Evolutionary conservation across 2,888 invertebrate species (phyloP).

Genomic region (Toxonevra muliebris): DNA sequence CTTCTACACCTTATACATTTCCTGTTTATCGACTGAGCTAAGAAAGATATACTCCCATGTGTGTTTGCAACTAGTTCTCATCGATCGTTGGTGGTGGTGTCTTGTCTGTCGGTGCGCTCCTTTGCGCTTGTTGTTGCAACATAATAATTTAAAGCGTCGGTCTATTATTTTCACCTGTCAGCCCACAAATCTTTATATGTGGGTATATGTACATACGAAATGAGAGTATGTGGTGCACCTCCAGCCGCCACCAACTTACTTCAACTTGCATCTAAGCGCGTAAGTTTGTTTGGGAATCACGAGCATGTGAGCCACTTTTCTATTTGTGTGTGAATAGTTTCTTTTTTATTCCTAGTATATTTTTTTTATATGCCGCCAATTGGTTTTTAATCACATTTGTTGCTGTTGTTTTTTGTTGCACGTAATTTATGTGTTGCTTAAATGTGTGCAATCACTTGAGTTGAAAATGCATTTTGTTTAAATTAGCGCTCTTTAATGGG

Average conservation of each 20-base stretch:
- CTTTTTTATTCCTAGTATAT: constrained; percentile 16
- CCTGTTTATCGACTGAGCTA: not conserved
- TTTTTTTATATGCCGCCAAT: constrained; percentile 35
- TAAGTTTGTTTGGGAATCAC: no score
- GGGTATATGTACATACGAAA: not conserved
- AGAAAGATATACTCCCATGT: not conserved
- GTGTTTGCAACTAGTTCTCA: not conserved
- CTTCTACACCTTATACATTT: not conserved
- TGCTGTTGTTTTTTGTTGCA: constrained; percentile 19
- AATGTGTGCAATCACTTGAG: constrained; percentile 22
- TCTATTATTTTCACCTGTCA: constrained; percentile 51
- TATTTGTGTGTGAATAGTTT: constrained; percentile 6
- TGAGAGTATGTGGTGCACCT: constrained; percentile 11
- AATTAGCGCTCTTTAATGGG: constrained; percentile 30
- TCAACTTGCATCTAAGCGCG: no score
- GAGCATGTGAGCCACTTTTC: not conserved
- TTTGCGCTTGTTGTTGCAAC: constrained; percentile 14
- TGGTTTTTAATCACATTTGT: constrained; percentile 38
- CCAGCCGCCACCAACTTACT: no score
- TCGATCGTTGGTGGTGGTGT: not conserved
- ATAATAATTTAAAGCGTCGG: constrained; percentile 39
- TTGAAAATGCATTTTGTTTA: constrained; percentile 26
- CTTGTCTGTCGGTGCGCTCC: constrained; percentile 2
- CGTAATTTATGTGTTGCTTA: constrained; percentile 26
- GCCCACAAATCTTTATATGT: constrained; percentile 40